Evolutionary conservation across 2,113 vertebrate species (phyloP).

Genomic region (Microtus montanus): DNA sequence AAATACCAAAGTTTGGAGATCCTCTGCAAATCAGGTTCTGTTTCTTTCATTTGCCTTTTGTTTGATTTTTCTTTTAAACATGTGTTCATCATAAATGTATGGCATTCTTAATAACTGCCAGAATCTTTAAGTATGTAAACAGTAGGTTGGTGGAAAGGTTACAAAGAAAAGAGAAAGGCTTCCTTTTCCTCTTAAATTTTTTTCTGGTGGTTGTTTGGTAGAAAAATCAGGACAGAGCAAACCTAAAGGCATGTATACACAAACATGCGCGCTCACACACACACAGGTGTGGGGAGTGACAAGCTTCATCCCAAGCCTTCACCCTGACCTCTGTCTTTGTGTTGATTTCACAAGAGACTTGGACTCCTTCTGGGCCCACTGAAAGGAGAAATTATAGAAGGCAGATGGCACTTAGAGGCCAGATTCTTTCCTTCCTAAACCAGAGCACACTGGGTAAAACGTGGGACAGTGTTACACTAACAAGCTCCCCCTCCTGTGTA

Average conservation of each 20-base stretch:
- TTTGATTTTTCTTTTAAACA: not conserved
- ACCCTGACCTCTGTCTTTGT: not conserved
- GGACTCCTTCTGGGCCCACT: not conserved
- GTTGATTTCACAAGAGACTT: not conserved
- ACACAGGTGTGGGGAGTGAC: not conserved
- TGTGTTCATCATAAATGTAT: conserved; percentile 27
- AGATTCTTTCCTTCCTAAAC: not conserved
- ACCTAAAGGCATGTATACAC: not conserved
- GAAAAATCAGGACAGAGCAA: not conserved
- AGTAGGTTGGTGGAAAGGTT: not conserved
- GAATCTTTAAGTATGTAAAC: conserved; percentile 10
- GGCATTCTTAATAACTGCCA: conserved; percentile 23
- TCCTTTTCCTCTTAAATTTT: conserved; percentile 21
- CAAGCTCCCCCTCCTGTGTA: not conserved
- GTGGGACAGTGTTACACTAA: not conserved
- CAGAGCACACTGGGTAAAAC: not conserved
- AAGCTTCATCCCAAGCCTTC: not conserved
- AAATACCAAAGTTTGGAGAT: conserved; percentile 2
- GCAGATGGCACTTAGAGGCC: not conserved
- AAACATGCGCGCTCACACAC: not conserved
- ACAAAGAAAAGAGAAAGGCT: not conserved
- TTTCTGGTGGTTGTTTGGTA: conserved; percentile 3
- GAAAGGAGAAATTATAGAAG: not conserved
- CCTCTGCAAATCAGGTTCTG: not conserved
- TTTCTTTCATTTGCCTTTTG: conserved; percentile 30